Base-by-base conservation (phyloP, 2,888 invertebrate species). In the Amaurobius ferox region DNA sequence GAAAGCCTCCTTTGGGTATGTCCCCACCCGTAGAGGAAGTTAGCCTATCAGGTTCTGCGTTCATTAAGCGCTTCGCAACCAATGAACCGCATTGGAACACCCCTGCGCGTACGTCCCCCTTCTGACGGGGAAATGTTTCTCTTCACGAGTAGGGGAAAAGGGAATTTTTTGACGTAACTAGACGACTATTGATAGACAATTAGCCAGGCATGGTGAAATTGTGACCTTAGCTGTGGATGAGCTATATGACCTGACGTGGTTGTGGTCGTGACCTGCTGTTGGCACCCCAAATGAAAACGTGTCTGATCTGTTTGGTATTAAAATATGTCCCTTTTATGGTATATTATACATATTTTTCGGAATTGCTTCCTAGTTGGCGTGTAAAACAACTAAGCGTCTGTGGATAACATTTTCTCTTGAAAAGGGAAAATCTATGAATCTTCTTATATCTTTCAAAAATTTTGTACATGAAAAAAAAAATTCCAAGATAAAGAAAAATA, bases 31-130 rank as follows among this genome's bases (percentile, higher is more conserved):
- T 44, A 6, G 29, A 23, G 9, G 67, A 40, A 48, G 66, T 48
- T 32, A 55, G 66, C 79, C 79, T 79, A 79, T 79, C 79, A 79
- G 79, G 48, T 79, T 79, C 79, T 19, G 67, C 48, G 48, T 72
- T 79, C 66, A 79, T 79, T 79, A 79, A 72, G 64, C 48, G 48
- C 32, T 44, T 72, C 70, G 72, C 71, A 62, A 64, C 79, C 79
- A 79, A 79, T 79, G 79, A 79, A 72, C 72, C 79, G 72, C 72
- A 48, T 48, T 66, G 66, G 48, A 79, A 48, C 48, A 70, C 72
- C 29, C 79, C 35, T 44, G 9, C 9, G 9, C 67, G 35, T 13
- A 19, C 32, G 40, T 66, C 48, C 72, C 32, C 35, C 35, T 26
- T 5, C 32, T 67, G 11, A 28, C 6, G 23, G 9, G 19, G 30